phyloP scores from a whole-genome alignment of 2,113 vertebrate genomes.

The Perca fluviatilis region DNA sequence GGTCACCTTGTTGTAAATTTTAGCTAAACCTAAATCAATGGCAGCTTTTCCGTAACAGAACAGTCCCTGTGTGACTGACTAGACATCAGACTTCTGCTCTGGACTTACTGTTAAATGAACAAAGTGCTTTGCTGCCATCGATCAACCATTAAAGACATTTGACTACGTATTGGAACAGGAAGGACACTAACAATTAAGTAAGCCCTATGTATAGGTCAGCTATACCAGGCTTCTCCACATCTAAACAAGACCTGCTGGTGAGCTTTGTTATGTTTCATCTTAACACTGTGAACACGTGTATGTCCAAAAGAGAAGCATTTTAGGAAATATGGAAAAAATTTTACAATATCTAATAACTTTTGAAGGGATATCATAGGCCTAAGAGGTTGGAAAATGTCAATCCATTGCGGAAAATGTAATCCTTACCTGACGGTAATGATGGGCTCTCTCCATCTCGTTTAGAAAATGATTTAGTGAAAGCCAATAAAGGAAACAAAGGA shows the following conservation, averaged over 20 bases:
- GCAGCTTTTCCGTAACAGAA: not conserved
- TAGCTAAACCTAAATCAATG: not conserved
- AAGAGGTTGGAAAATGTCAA: not conserved
- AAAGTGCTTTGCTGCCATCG: not conserved
- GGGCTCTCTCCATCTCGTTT: conserved; percentile 20
- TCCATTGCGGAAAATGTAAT: not conserved
- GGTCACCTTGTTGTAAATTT: not conserved
- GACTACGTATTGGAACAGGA: not conserved
- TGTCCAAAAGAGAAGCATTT: not conserved
- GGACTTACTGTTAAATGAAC: not conserved
- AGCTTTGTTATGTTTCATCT: conserved; percentile 28
- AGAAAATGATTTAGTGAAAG: conserved; percentile 22
- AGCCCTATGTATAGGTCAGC: not conserved
- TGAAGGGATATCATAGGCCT: not conserved
- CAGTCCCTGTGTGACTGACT: not conserved
- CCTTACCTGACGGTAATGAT: not conserved
- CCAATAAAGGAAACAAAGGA: conserved; percentile 19
- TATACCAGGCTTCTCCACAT: not conserved
- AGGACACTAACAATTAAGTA: not conserved
- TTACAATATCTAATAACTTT: not conserved
- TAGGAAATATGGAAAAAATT: not conserved
- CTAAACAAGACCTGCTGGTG: conserved; percentile 7
- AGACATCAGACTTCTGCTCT: conserved; percentile 1
- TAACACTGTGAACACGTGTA: not conserved
- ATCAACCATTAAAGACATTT: conserved; percentile 1